Evolutionary conservation across 2,888 invertebrate species (phyloP).

Genomic region (Volucella inanis): DNA sequence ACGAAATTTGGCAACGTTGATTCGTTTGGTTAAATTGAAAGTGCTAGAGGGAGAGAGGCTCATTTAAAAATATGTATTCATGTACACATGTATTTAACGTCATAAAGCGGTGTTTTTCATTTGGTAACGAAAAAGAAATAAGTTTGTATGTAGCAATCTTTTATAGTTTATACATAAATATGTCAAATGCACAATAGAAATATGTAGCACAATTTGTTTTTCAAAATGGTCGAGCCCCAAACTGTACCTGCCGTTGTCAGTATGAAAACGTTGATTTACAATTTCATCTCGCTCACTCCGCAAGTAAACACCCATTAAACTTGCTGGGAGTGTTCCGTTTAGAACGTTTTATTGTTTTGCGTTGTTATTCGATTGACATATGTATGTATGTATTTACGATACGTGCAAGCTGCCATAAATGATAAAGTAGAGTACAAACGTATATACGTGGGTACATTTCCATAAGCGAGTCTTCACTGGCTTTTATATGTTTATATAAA

Average conservation of each 20-base stretch:
- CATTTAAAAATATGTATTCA: background rate
- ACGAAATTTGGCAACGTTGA: conserved; percentile 59
- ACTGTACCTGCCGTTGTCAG: conserved; percentile 33
- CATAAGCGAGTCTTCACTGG: background rate
- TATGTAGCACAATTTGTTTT: conserved; percentile 19
- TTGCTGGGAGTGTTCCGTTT: background rate
- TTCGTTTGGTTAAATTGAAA: no score
- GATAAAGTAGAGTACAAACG: no score
- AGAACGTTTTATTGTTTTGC: conserved; percentile 60
- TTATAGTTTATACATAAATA: no score
- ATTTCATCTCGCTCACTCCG: conserved; percentile 43
- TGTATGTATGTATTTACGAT: background rate
- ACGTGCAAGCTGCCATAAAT: no score
- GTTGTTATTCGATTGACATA: conserved; percentile 51
- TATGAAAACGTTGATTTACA: conserved; percentile 23
- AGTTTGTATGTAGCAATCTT: no score
- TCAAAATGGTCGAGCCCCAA: conserved; percentile 56
- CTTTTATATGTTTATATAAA: conserved; percentile 19
- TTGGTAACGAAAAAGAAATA: no score
- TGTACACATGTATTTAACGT: background rate
- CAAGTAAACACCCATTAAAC: background rate
- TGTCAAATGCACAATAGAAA: no score
- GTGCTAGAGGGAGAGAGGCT: background rate
- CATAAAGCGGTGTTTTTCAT: background rate
- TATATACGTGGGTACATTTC: conserved; percentile 6